These are phyloP conservation scores for Calosoma granatense DNA, from an alignment of 1,140 invertebrate genomes.

Conservation along the genomic window DNA sequence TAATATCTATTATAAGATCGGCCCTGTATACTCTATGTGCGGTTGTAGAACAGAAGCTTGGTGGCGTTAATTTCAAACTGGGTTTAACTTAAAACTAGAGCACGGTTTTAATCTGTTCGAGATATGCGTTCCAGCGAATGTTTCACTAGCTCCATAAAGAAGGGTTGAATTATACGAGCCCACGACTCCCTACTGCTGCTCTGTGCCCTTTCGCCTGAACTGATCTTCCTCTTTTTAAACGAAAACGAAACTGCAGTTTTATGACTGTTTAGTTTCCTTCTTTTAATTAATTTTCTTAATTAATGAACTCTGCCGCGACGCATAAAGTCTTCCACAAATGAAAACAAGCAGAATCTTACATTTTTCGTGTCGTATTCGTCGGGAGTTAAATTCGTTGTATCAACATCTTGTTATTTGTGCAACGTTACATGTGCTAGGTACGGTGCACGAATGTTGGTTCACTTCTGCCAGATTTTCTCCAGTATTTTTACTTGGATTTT, in stretches of 20 bases:
- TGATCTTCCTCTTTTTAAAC: neutral
- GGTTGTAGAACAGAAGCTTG: too few relatives aligned
- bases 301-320: neutral
- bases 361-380: neutral
- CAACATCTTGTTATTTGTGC: neutral
- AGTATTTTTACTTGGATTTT: neutral
- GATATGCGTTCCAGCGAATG: neutral
- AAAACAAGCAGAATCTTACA: neutral
- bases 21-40: too few relatives aligned
- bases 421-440: neutral
- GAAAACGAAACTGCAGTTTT: neutral
- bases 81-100: neutral
- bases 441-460: too few relatives aligned
- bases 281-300: slow-evolving; percentile 8
- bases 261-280: slow-evolving; percentile 5
- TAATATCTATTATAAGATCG: too few relatives aligned
- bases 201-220: too few relatives aligned
- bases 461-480: neutral
- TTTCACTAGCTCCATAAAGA: neutral
- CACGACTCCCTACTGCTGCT: neutral
- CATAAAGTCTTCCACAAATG: neutral
- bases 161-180: neutral
- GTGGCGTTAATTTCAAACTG: neutral
- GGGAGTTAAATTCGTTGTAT: neutral
- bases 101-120: neutral